Conservation (phyloP, 1,140 invertebrate genomes). For the Matsumurasca onukii region DNA sequence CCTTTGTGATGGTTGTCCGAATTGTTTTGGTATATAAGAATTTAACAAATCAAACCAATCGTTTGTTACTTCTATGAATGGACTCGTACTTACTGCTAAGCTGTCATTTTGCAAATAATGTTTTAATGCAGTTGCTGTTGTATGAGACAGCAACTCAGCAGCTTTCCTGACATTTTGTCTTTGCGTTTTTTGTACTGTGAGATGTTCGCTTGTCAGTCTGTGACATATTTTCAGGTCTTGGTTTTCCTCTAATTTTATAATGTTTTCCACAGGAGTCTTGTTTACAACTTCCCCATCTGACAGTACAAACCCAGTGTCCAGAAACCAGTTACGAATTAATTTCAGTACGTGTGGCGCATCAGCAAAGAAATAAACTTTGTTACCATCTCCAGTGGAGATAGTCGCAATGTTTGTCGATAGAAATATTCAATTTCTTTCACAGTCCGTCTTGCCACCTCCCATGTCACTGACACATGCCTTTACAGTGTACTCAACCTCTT, state of each 20-base stretch:
- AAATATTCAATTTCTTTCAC: conserved; percentile 12
- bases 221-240: conserved; percentile 15
- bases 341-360: conserved; percentile 1
- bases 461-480: too few species aligned
- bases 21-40: not conserved
- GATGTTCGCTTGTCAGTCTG: not conserved
- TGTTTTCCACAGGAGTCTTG: not conserved
- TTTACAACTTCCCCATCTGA: not conserved
- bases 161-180: conserved; percentile 26
- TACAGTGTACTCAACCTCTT: too few species aligned
- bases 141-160: conserved; percentile 30
- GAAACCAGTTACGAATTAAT: not conserved
- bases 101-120: conserved; percentile 17
- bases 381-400: not conserved
- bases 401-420: not conserved
- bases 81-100: not conserved
- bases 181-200: conserved; percentile 23
- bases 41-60: conserved; percentile 7
- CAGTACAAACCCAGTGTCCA: not conserved
- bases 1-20: not conserved
- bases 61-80: not conserved
- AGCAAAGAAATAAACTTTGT: not conserved
- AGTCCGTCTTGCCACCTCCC: conserved; percentile 18
- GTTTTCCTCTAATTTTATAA: conserved; percentile 19
- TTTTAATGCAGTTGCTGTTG: conserved; percentile 21